Conservation (phyloP, 2,113 vertebrate genomes). For the Caretta caretta region DNA sequence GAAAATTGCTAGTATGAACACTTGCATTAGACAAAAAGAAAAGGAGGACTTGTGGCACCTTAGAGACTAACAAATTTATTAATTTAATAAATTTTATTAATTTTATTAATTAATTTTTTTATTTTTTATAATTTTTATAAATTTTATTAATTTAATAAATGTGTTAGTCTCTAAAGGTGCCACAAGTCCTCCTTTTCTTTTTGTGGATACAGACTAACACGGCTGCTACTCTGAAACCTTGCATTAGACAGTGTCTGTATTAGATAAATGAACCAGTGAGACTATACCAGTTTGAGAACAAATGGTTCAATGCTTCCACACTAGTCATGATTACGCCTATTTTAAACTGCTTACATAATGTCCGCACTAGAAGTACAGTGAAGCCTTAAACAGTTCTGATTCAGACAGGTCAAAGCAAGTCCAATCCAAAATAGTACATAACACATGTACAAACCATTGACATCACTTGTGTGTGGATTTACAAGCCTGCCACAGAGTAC, state of each 20-base stretch:
- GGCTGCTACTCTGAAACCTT: too few species aligned
- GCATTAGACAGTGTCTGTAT: not conserved
- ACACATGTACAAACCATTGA: not conserved
- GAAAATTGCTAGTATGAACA: not conserved
- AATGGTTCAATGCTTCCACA: not conserved
- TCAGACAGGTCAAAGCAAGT: not conserved
- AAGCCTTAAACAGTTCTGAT: not conserved
- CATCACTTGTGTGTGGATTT: not conserved
- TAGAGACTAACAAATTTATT: too few species aligned
- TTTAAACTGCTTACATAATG: not conserved
- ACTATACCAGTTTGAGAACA: not conserved
- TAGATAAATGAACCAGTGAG: not conserved
- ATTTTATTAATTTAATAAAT: too few species aligned
- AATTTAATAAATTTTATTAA: too few species aligned
- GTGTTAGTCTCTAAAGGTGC: too few species aligned
- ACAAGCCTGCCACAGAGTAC: not conserved
- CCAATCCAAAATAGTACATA: not conserved
- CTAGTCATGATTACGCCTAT: not conserved
- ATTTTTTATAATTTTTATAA: too few species aligned
- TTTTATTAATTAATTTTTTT: too few species aligned
- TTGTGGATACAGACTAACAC: too few species aligned
- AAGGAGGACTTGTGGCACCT: too few species aligned
- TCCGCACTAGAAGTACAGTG: fast-evolving
- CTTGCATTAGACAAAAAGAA: not conserved
- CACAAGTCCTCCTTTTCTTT: too few species aligned